These are phyloP conservation scores for Lepidurus apus DNA, from an alignment of 1,140 invertebrate genomes.

Conservation along the genomic window DNA sequence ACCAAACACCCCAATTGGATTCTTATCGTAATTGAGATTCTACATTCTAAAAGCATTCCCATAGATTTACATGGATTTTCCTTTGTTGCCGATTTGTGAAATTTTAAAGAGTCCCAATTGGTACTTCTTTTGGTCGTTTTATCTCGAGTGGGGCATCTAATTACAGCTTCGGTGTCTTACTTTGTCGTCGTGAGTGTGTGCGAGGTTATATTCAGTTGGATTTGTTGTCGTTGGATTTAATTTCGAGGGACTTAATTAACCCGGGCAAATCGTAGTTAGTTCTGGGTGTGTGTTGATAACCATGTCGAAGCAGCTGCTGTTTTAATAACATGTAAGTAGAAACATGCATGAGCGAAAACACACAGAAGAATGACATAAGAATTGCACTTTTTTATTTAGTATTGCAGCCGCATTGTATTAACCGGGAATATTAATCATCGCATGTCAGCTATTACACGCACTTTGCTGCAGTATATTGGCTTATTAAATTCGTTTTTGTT, in stretches of 20 bases:
- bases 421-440: neutral
- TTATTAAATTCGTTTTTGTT: neutral
- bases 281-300: slow-evolving; percentile 11
- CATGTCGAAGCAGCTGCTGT: neutral
- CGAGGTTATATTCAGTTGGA: neutral
- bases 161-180: neutral
- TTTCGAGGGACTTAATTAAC: slow-evolving; percentile 6
- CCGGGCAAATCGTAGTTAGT: slow-evolving; percentile 4
- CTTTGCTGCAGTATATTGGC: neutral
- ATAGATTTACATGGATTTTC: neutral
- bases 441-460: neutral
- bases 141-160: neutral
- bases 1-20: neutral
- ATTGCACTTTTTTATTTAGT: neutral
- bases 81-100: too few species aligned
- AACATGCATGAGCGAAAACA: neutral
- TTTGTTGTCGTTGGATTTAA: neutral
- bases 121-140: neutral
- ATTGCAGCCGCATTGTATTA: neutral
- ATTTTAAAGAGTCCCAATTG: neutral
- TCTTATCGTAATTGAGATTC: neutral
- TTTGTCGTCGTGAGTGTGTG: neutral
- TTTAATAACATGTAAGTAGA: slow-evolving; percentile 15
- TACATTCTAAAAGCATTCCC: neutral
- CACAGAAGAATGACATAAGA: neutral